Evolutionary conservation across 2,888 invertebrate genomes (phyloP).

Genomic region (Rhimphoctona megacephalus): DNA sequence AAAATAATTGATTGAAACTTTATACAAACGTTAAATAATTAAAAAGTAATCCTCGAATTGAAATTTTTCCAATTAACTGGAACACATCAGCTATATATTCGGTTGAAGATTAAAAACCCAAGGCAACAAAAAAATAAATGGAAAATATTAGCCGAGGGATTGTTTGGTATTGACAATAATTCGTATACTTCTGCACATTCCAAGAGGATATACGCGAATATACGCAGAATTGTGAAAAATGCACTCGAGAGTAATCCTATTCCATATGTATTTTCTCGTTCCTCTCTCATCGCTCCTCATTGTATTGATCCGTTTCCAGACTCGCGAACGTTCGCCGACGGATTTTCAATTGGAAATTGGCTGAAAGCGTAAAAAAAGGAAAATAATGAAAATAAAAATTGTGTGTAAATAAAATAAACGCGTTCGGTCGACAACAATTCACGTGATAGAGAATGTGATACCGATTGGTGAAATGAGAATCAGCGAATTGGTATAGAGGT

Average conservation of each 20-base stretch:
- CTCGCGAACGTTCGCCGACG: background rate
- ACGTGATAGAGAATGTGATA: conserved; percentile 35
- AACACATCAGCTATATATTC: background rate
- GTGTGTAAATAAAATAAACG: conserved; percentile 16
- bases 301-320: conserved; percentile 28
- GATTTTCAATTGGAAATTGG: conserved; percentile 32
- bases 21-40: background rate
- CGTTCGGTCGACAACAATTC: conserved; percentile 31
- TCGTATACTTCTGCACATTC: conserved; percentile 4
- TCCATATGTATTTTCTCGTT: conserved; percentile 25
- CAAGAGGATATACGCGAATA: background rate
- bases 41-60: background rate
- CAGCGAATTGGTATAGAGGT: conserved; percentile 46
- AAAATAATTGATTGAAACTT: conserved; percentile 6
- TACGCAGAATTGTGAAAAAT: background rate
- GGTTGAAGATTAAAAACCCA: background rate
- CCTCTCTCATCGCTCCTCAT: conserved; percentile 34
- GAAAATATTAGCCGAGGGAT: background rate
- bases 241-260: conserved; percentile 23
- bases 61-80: background rate
- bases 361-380: background rate
- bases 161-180: conserved; percentile 12
- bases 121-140: background rate
- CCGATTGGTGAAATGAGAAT: conserved; percentile 28
- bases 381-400: background rate